Percentiles rank a stretch among this genome's conserved stretches.
These are phyloP conservation scores for Acleris literana DNA, from an alignment of 2,888 invertebrate genomes.

Conservation along the genomic window DNA sequence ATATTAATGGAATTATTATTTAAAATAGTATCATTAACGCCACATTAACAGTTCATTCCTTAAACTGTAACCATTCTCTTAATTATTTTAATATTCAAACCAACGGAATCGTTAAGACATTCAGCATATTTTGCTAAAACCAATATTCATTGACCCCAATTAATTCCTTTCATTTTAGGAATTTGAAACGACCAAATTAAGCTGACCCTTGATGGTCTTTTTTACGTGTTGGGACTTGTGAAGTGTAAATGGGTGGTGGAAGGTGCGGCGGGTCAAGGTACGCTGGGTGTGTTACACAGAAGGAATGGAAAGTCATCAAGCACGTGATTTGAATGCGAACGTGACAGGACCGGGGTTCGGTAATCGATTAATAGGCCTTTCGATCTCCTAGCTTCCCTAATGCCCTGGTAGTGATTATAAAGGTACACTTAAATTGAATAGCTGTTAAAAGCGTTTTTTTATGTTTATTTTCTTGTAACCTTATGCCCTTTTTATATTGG, in stretches of 20 bases:
- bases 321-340: constrained; percentile 49
- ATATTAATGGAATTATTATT: neutral
- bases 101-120: constrained; percentile 30
- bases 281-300: constrained; percentile 18
- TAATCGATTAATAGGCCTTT: constrained; percentile 46
- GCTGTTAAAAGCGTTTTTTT: neutral
- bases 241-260: constrained; percentile 20
- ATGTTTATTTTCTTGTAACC: too few relatives aligned
- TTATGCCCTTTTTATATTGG: too few relatives aligned
- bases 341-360: constrained; percentile 47
- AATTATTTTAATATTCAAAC: constrained; percentile 20
- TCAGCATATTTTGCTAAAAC: constrained; percentile 36
- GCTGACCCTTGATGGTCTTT: constrained; percentile 29
- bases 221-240: constrained; percentile 17
- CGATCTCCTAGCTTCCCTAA: constrained; percentile 39
- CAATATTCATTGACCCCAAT: constrained; percentile 46
- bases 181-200: constrained; percentile 24
- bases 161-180: constrained; percentile 45
- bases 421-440: constrained; percentile 7
- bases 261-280: constrained; percentile 25
- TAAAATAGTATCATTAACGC: neutral
- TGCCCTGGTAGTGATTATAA: constrained; percentile 9
- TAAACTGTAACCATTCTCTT: neutral
- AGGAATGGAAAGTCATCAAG: constrained; percentile 49
- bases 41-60: neutral